Evolutionary conservation across 2,888 invertebrate species (phyloP).

Genomic region (Unio pictorum): DNA sequence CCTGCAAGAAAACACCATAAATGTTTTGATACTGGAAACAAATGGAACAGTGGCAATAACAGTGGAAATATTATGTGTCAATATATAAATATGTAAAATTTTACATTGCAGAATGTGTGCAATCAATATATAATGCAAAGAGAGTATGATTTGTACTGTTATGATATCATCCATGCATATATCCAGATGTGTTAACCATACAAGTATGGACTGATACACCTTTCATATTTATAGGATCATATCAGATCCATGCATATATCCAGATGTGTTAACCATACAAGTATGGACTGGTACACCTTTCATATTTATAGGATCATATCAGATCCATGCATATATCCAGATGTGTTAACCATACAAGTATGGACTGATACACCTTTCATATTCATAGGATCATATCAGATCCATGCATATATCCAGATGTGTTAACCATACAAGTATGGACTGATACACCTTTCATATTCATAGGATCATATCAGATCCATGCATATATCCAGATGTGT

Average conservation of each 20-base stretch:
- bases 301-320: slow-evolving; percentile 72
- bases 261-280: not conserved
- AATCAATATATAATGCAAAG: no score
- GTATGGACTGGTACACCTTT: not conserved
- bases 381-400: slow-evolving; percentile 72
- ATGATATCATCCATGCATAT: not conserved
- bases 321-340: not conserved
- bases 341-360: not conserved
- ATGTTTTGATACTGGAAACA: no score
- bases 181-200: not conserved
- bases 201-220: not conserved
- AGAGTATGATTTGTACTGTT: no score
- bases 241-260: not conserved
- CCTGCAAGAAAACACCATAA: no score
- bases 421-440: not conserved
- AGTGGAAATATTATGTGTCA: no score
- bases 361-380: not conserved
- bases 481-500: not conserved
- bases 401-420: not conserved
- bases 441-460: slow-evolving; percentile 64
- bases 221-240: slow-evolving; percentile 72
- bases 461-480: slow-evolving; percentile 63
- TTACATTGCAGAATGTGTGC: no score
- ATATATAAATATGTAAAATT: no score
- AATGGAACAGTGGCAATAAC: no score